A percentile compares a stretch with the other conserved stretches of the same genome.
These are phyloP conservation scores for Leptinotarsa peninsularis DNA, from an alignment of 2,888 invertebrate genomes.

Conservation along the genomic window DNA sequence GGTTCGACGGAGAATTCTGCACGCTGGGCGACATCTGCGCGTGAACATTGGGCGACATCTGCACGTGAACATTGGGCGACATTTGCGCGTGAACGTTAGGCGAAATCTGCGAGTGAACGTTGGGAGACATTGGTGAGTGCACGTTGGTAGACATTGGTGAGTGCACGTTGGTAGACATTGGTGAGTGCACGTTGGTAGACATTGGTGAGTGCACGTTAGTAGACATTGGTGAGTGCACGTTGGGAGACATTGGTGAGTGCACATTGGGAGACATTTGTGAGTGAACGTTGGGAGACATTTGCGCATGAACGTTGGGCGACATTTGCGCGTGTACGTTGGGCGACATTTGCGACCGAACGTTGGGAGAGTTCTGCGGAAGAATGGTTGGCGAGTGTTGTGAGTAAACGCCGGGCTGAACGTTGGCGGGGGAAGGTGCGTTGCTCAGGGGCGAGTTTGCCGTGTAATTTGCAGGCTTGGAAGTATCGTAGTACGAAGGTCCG, in stretches of 20 bases:
- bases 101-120: slow-evolving; percentile 34
- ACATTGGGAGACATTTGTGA: slow-evolving; percentile 37
- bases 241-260: slow-evolving; percentile 36
- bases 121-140: slow-evolving; percentile 42
- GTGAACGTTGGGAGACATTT: slow-evolving; percentile 39
- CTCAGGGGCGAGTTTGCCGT: slow-evolving; percentile 61
- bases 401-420: slow-evolving; percentile 44
- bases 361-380: slow-evolving; percentile 29
- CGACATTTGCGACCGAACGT: slow-evolving; percentile 39
- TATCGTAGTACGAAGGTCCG: slow-evolving; percentile 70
- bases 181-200: slow-evolving; percentile 38
- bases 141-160: slow-evolving; percentile 31
- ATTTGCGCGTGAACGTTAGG: slow-evolving; percentile 30
- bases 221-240: slow-evolving; percentile 26
- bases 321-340: slow-evolving; percentile 39
- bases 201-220: slow-evolving; percentile 38
- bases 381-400: slow-evolving; percentile 43
- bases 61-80: slow-evolving; percentile 38
- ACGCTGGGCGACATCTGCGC: slow-evolving; percentile 32
- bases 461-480: slow-evolving; percentile 68
- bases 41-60: slow-evolving; percentile 38
- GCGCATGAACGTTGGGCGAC: slow-evolving; percentile 32
- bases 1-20: slow-evolving; percentile 41
- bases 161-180: slow-evolving; percentile 37
- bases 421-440: slow-evolving; percentile 52